phyloP scores from a whole-genome alignment of 2,888 invertebrate species.

The Mamestra brassicae region DNA sequence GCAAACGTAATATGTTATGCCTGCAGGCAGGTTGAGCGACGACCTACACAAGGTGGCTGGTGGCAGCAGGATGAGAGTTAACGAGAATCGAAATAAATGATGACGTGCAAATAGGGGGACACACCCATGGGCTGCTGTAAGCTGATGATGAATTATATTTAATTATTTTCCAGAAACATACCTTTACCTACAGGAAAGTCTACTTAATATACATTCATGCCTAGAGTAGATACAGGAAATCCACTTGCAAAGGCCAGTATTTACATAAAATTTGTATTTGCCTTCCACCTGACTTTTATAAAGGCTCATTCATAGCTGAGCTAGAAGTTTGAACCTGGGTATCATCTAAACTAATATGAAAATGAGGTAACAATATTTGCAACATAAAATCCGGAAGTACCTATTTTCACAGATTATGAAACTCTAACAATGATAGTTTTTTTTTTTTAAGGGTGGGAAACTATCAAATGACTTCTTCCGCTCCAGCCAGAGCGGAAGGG shows the following conservation, averaged over 20 bases:
- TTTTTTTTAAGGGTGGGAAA: no score
- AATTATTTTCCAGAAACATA: no score
- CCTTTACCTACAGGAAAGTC: conserved; percentile 13
- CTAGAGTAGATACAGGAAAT: conserved; percentile 25
- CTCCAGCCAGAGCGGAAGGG: no score
- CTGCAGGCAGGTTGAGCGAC: neutral
- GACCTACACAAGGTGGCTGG: neutral
- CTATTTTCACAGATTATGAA: no score
- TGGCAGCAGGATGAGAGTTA: neutral
- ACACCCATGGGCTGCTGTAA: neutral
- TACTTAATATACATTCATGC: conserved; percentile 9
- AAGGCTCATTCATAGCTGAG: no score
- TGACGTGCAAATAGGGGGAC: no score
- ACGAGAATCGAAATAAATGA: neutral
- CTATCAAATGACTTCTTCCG: no score
- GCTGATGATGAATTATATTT: neutral
- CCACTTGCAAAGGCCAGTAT: conserved; percentile 26
- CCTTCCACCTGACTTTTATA: conserved; percentile 13
- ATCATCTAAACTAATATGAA: neutral
- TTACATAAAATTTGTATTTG: conserved; percentile 36
- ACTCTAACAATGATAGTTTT: no score
- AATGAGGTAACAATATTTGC: no score
- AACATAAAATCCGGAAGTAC: no score
- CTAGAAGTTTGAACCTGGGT: neutral
- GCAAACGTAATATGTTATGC: neutral